Conservation (phyloP, 2,797 vertebrate species). For the Danio aesculapii region DNA sequence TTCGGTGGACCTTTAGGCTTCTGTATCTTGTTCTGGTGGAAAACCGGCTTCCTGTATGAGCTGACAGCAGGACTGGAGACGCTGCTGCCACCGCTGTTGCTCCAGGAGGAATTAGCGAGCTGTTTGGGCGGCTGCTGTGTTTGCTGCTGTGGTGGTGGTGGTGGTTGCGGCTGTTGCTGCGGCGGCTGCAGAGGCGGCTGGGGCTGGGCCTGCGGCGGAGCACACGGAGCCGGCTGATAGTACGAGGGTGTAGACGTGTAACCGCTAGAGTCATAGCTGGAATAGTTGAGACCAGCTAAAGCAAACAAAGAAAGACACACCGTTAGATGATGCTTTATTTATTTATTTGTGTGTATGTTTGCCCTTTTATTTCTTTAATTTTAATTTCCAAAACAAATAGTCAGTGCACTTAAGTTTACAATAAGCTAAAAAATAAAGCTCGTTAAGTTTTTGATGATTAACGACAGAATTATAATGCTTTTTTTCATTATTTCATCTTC, state of each 20-base stretch:
- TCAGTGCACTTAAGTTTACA: too few relatives aligned
- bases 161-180: conserved; percentile 62
- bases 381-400: too few relatives aligned
- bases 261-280: conserved; percentile 71
- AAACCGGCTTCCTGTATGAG: conserved; percentile 74
- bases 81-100: conserved; percentile 71
- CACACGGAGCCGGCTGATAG: conserved; percentile 76
- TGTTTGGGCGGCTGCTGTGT: conserved; percentile 69
- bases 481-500: too few relatives aligned
- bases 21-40: conserved; percentile 77
- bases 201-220: conserved; percentile 54
- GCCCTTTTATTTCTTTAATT: too few relatives aligned
- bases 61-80: conserved; percentile 66
- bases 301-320: conserved; percentile 6
- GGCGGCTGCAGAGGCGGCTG: conserved; percentile 66
- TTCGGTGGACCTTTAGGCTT: conserved; percentile 81
- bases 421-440: too few relatives aligned
- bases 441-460: too few relatives aligned
- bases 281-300: conserved; percentile 77
- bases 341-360: too few relatives aligned
- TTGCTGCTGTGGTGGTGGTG: neutral
- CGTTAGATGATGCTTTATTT: neutral
- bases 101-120: conserved; percentile 77
- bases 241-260: conserved; percentile 78
- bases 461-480: too few relatives aligned